Conservation (phyloP, 2,888 invertebrate genomes). For the Sesamia inferens region DNA sequence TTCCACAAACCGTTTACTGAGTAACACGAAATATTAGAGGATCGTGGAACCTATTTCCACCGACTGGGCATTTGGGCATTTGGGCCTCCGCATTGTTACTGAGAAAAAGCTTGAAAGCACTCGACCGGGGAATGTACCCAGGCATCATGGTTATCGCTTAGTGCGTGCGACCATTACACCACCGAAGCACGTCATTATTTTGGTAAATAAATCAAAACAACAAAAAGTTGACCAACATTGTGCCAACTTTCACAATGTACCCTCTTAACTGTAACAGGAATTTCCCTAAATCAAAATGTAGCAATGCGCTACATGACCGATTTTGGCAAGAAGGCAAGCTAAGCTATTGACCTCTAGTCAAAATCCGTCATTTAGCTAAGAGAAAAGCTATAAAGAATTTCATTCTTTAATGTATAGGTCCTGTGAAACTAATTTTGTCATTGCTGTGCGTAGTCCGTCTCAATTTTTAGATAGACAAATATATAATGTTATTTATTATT, state of each 20-base stretch:
- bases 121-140: too few relatives aligned
- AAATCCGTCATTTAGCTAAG: slow-evolving; percentile 13
- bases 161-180: too few relatives aligned
- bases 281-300: neutral
- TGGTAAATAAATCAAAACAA: too few relatives aligned
- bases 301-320: too few relatives aligned
- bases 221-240: neutral
- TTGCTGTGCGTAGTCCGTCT: slow-evolving; percentile 9
- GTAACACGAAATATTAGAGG: neutral
- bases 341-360: too few relatives aligned
- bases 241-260: neutral
- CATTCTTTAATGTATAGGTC: slow-evolving; percentile 6
- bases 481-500: slow-evolving; percentile 14
- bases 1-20: neutral
- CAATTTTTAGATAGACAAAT: slow-evolving; percentile 39
- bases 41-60: too few relatives aligned
- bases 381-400: neutral
- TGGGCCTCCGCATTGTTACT: too few relatives aligned
- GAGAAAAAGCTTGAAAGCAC: too few relatives aligned
- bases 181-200: too few relatives aligned
- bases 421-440: neutral
- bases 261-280: neutral
- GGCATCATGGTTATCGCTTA: too few relatives aligned
- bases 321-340: too few relatives aligned
- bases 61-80: too few relatives aligned